A percentile compares a stretch with the other conserved stretches of the same genome.
phyloP scores from a whole-genome alignment of 2,797 vertebrate genomes.

The Galago senegalensis region DNA sequence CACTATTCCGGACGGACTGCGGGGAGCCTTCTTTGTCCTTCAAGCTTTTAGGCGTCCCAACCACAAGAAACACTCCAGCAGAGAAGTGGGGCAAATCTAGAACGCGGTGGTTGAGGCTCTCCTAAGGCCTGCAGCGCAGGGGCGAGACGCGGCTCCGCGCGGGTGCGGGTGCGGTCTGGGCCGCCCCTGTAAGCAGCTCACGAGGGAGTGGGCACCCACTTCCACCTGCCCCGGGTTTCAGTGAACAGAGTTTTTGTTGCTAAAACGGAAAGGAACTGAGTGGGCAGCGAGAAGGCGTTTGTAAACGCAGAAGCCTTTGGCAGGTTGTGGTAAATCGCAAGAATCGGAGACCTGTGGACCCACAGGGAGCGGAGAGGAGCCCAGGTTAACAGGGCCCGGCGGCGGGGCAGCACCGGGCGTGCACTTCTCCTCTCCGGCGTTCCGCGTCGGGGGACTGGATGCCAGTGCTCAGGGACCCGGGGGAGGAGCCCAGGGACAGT shows the following conservation, averaged over 20 bases:
- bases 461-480: neutral
- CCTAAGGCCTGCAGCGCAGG: neutral
- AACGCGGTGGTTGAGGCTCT: neutral
- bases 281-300: neutral
- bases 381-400: accelerated
- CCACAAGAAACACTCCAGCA: neutral
- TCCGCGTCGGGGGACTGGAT: neutral
- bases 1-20: neutral
- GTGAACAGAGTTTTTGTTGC: neutral
- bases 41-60: neutral
- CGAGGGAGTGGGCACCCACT: no score
- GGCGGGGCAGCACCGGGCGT: neutral
- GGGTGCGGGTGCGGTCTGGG: neutral
- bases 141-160: neutral
- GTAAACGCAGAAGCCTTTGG: neutral
- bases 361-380: neutral
- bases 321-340: neutral
- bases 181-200: neutral
- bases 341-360: neutral
- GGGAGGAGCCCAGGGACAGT: neutral
- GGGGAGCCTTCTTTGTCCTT: neutral
- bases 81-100: neutral
- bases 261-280: neutral
- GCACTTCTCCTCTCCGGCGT: neutral
- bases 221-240: neutral